phyloP scores from a whole-genome alignment of 2,888 invertebrate species.

The Kuschelorhynchus macadamiae region DNA sequence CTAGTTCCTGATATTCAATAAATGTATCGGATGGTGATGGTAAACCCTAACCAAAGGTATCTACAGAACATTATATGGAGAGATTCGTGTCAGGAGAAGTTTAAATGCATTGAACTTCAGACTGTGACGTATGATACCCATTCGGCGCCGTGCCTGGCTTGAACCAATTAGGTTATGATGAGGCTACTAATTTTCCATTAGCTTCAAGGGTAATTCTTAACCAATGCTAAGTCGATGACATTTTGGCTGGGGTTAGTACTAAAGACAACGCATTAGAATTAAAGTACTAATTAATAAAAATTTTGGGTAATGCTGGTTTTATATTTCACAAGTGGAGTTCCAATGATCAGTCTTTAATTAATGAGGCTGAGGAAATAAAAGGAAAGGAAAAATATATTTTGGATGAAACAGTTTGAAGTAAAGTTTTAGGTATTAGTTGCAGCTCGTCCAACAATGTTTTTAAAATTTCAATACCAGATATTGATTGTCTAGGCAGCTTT shows the following conservation, averaged over 20 bases:
- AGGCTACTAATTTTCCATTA: slow-evolving; percentile 29
- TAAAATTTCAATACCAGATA: too few relatives aligned
- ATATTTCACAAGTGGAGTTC: slow-evolving; percentile 37
- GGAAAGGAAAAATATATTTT: too few relatives aligned
- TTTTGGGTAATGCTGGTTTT: slow-evolving; percentile 18
- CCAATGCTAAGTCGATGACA: slow-evolving; percentile 36
- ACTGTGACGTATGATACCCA: slow-evolving; percentile 50
- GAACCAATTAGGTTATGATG: slow-evolving; percentile 25
- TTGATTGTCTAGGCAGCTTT: background rate
- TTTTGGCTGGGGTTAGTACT: slow-evolving; percentile 4
- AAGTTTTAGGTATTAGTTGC: too few relatives aligned
- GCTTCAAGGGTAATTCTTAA: slow-evolving; percentile 8
- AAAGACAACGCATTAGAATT: slow-evolving; percentile 1
- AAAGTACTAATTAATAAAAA: slow-evolving; percentile 15
- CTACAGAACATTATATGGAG: slow-evolving; percentile 48
- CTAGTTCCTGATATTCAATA: slow-evolving; percentile 40
- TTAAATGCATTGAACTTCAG: slow-evolving; percentile 42
- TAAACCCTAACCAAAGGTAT: slow-evolving; percentile 38
- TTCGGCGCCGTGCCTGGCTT: slow-evolving; percentile 31
- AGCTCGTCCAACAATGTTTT: too few relatives aligned
- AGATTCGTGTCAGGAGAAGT: slow-evolving; percentile 20
- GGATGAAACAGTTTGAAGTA: too few relatives aligned
- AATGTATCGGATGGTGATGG: slow-evolving; percentile 46
- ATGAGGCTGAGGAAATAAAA: too few relatives aligned
- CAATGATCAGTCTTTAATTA: too few relatives aligned